Evolutionary conservation across 2,888 invertebrate genomes (phyloP), one percentile per base, ranked within the genome.

Genomic region (Bombylius major): DNA sequence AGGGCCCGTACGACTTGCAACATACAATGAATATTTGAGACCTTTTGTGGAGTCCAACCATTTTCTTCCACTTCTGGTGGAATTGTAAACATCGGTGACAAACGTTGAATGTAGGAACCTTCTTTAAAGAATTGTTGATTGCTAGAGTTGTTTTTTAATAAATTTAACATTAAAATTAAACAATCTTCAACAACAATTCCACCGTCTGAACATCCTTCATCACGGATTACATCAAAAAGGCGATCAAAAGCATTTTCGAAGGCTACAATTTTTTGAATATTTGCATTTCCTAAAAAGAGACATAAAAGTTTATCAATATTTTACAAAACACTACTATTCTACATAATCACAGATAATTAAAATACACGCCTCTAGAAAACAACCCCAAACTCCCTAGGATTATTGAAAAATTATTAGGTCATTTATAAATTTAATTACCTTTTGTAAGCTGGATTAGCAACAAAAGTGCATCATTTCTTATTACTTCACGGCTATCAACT

Each of bases 121-220:
- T 99, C 99, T 75, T 96, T 92, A 70, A 99, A 99, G 69, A 97
- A 95, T 70, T 94, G 96, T 63, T 98, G 98, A 75, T 99, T 99
- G 65, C 95, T 96, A 13, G 90, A 84, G 70, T 99, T 99, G 67
- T 94, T 95, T 68, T 89, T 87, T 13, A 99, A 75, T 54, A 99
- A 78, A 76, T 96, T 98, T 55, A 96, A 75, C 82, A 99, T 87
- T 5, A 99, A 78, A 47, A 93, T 77, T 5, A 99, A 77, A 71
- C 98, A 98, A 75, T 99, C 99, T 78, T 99, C 97, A 0, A 98
- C 97, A 0, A 99, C 93, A 55, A 99, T 96, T 59, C 95, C 96
- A 50, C 96, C 97, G 70, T 96, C 93, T 3, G 91, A 87, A 64
- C 85, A 88, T 5, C 95, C 95, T 74, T 98, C 98, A 57, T 89